Conservation (phyloP, 2,888 invertebrate species). For the Drosophila mayaguana region DNA sequence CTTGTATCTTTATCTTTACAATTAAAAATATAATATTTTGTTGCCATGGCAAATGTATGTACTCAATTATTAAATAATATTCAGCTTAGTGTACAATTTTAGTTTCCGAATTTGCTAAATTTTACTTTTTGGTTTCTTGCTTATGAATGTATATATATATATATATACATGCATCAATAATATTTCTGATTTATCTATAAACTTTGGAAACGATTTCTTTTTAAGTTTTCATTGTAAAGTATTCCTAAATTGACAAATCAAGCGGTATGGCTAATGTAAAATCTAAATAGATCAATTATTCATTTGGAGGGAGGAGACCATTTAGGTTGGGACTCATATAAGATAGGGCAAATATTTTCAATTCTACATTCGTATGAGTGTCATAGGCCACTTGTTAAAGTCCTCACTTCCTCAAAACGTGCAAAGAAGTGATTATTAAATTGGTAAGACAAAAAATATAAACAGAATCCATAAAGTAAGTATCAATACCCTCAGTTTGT, state of each 20-base stretch:
- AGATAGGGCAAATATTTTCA: not conserved
- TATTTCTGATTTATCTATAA: not conserved
- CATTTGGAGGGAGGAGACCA: not conserved
- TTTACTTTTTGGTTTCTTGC: not conserved
- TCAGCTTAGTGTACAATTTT: not conserved
- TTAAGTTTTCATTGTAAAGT: not conserved
- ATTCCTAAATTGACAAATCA: not conserved
- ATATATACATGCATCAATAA: not conserved
- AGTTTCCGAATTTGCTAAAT: not conserved
- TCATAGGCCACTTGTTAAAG: not conserved
- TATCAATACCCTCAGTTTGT: not conserved
- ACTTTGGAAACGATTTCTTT: not conserved
- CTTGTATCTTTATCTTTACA: not conserved
- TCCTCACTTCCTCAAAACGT: not conserved
- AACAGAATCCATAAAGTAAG: conserved; percentile 9
- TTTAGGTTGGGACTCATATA: not conserved
- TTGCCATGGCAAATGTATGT: not conserved
- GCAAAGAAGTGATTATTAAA: not conserved
- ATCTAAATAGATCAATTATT: not conserved
- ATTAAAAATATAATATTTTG: conserved; percentile 8
- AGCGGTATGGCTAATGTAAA: not conserved
- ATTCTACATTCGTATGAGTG: not conserved
- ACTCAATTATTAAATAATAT: not conserved
- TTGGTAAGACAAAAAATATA: not conserved
- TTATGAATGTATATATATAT: not conserved